These are phyloP conservation scores for Zaprionus bogoriensis DNA, from an alignment of 2,888 invertebrate genomes.

Conservation along the genomic window DNA sequence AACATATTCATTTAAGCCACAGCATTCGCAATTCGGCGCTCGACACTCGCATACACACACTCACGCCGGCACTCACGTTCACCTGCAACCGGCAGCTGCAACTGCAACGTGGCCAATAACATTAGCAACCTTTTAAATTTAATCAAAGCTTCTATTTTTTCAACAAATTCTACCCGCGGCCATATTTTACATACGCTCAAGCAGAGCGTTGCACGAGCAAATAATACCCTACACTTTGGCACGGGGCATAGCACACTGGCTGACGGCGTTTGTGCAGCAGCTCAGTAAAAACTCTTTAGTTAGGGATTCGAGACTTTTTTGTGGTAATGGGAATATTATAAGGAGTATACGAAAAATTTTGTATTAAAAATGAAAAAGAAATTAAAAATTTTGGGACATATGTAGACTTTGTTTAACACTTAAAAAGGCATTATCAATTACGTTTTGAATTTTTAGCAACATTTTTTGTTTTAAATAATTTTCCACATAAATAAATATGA, in stretches of 20 bases:
- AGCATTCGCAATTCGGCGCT: not conserved
- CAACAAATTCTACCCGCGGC: constrained; percentile 46
- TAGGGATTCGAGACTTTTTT: too few relatives aligned
- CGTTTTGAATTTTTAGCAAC: too few relatives aligned
- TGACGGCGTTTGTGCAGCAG: not conserved
- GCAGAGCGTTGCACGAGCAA: constrained; percentile 22
- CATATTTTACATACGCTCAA: constrained; percentile 49
- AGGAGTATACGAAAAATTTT: too few relatives aligned
- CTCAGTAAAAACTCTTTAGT: too few relatives aligned
- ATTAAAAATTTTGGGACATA: too few relatives aligned
- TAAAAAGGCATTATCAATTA: too few relatives aligned
- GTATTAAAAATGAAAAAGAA: too few relatives aligned
- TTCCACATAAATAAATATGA: too few relatives aligned
- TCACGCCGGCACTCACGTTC: constrained; percentile 1
- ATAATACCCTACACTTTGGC: constrained; percentile 1
- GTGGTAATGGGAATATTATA: too few relatives aligned
- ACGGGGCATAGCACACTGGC: not conserved
- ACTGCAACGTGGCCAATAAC: constrained; percentile 39
- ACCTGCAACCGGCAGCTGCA: too few relatives aligned
- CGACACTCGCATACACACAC: not conserved
- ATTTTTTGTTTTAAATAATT: too few relatives aligned
- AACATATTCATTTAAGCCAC: constrained; percentile 36
- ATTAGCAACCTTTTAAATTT: constrained; percentile 67
- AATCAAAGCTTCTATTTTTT: constrained; percentile 63
- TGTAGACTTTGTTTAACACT: too few relatives aligned